Conservation (phyloP, 2,888 invertebrate species). For the Herminia tarsipennalis region DNA sequence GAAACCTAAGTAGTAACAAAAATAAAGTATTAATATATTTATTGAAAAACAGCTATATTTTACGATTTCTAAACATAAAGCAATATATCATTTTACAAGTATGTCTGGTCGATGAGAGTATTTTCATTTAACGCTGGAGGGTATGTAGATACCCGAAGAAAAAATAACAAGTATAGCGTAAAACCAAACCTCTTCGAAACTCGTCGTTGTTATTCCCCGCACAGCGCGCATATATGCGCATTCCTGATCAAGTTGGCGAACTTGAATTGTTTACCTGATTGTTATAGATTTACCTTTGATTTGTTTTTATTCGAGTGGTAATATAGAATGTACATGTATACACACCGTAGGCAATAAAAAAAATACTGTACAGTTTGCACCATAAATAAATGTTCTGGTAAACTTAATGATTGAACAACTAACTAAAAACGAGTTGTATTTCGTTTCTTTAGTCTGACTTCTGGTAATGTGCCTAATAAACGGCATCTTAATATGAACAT, state of each 20-base stretch:
- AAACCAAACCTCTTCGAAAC: conserved; percentile 20
- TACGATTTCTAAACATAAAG: no score
- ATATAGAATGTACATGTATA: conserved; percentile 53
- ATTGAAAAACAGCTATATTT: conserved; percentile 6
- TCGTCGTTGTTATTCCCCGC: conserved; percentile 11
- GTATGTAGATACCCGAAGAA: conserved; percentile 10
- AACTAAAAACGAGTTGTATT: conserved; percentile 58
- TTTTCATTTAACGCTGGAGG: conserved; percentile 2
- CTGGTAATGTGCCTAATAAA: conserved; percentile 51
- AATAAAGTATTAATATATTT: conserved; percentile 4
- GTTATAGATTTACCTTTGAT: conserved; percentile 33
- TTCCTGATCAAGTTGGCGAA: conserved; percentile 1
- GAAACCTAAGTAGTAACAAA: conserved; percentile 1
- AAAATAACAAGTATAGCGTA: conserved; percentile 18
- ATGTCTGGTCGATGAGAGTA: no score
- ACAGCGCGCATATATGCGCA: not conserved
- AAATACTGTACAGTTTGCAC: no score
- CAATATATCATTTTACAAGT: no score
- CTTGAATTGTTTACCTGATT: conserved; percentile 32
- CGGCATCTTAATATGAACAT: conserved; percentile 56
- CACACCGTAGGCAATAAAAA: no score
- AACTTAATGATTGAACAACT: no score
- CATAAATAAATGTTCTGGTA: no score
- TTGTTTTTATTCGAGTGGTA: conserved; percentile 50
- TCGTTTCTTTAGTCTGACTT: conserved; percentile 62